A percentile compares a stretch with the other conserved stretches of the same genome.
phyloP scores from a whole-genome alignment of 1,140 invertebrate species.

The Proctacanthus coquilletti region DNA sequence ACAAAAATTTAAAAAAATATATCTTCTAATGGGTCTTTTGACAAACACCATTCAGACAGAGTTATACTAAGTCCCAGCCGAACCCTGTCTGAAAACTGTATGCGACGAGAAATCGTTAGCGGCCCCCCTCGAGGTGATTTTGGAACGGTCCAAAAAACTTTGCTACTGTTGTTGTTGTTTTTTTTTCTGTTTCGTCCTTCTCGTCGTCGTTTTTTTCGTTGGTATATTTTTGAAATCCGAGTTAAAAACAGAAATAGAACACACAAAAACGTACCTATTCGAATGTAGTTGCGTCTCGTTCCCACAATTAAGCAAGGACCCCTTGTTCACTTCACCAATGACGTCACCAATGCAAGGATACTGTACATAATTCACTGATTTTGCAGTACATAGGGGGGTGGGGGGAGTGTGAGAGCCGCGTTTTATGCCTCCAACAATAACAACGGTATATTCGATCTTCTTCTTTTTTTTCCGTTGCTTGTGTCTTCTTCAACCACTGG shows the following conservation, averaged over 20 bases:
- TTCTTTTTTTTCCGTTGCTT: background rate
- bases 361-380: no score
- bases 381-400: no score
- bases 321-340: no score
- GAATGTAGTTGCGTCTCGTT: no score
- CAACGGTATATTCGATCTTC: background rate
- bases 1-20: background rate
- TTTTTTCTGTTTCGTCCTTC: no score
- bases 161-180: background rate
- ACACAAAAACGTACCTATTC: background rate
- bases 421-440: background rate
- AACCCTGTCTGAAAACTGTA: conserved; percentile 30
- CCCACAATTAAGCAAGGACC: no score
- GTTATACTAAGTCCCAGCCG: conserved; percentile 4
- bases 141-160: background rate
- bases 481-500: background rate
- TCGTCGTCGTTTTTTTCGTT: no score
- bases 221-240: no score
- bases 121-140: background rate
- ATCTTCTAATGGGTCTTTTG: background rate
- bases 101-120: conserved; percentile 9
- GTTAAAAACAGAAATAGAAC: no score
- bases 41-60: conserved; percentile 14
- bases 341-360: no score
- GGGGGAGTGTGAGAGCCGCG: background rate